Evolutionary conservation across 2,888 invertebrate genomes (phyloP).

Genomic region (Nemoura dubitans): DNA sequence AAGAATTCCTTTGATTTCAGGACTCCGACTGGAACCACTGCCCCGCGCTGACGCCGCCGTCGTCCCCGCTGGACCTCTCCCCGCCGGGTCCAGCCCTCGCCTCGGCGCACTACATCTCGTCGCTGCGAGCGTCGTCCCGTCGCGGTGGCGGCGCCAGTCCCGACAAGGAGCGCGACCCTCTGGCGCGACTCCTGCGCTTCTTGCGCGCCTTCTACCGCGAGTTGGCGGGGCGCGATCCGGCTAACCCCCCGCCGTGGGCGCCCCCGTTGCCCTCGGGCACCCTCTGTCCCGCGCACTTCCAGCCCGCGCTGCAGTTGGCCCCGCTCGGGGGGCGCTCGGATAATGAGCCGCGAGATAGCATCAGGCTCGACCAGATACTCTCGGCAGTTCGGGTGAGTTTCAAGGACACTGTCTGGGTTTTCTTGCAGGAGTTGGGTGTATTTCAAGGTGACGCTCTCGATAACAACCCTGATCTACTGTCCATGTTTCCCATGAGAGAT

Average conservation of each 20-base stretch:
- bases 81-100: constrained; percentile 54
- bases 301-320: constrained; percentile 62
- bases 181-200: constrained; percentile 59
- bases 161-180: constrained; percentile 52
- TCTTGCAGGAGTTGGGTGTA: too few species aligned
- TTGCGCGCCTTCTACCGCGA: constrained; percentile 63
- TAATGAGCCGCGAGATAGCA: constrained; percentile 57
- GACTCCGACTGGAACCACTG: constrained; percentile 47
- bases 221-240: constrained; percentile 61
- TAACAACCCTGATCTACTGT: constrained; percentile 14
- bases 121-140: constrained; percentile 58
- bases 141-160: constrained; percentile 52
- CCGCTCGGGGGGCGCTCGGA: constrained; percentile 54
- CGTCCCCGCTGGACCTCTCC: constrained; percentile 48
- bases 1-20: constrained; percentile 39
- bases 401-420: not conserved
- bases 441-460: constrained; percentile 29
- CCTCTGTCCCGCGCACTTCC: constrained; percentile 63
- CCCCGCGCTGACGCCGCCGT: constrained; percentile 43
- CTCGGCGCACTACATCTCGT: constrained; percentile 59
- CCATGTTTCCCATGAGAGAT: not conserved
- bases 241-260: constrained; percentile 63
- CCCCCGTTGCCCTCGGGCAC: constrained; percentile 62
- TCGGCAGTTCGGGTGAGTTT: constrained; percentile 62
- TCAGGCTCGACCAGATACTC: constrained; percentile 62